Evolutionary conservation across 2,113 vertebrate species (phyloP).

Genomic region (Quiscalus mexicanus): DNA sequence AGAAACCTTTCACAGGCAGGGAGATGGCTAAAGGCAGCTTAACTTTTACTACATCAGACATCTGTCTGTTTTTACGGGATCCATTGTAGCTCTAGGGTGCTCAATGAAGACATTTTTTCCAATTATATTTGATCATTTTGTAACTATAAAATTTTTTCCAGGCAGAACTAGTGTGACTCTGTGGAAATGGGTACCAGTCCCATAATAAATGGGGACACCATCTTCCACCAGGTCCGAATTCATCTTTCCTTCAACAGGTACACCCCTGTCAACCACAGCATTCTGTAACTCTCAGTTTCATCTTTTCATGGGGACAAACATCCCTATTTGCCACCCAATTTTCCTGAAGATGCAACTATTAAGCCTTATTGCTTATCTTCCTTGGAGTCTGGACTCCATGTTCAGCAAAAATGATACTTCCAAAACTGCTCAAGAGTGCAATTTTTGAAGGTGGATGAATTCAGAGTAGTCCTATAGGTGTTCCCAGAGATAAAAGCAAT

Average conservation of each 20-base stretch:
- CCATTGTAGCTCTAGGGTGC: background rate
- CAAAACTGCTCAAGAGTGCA: background rate
- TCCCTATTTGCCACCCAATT: background rate
- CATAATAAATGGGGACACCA: background rate
- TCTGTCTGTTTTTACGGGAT: background rate
- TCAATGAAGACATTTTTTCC: background rate
- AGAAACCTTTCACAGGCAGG: background rate
- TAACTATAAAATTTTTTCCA: background rate
- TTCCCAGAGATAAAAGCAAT: background rate
- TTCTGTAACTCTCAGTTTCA: background rate
- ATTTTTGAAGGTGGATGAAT: background rate
- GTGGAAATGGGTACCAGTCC: background rate
- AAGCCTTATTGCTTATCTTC: background rate
- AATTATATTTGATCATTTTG: background rate
- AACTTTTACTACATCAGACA: background rate
- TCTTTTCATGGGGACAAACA: rapidly evolving
- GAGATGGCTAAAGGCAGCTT: background rate
- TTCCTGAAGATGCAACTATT: background rate
- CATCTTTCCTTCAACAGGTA: background rate
- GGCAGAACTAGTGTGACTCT: background rate
- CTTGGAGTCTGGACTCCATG: background rate
- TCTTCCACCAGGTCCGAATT: background rate
- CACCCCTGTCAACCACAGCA: background rate
- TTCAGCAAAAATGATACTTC: background rate
- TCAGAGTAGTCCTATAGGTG: background rate